phyloP scores from a whole-genome alignment of 2,113 vertebrate species.

The Xenopus laevis region DNA sequence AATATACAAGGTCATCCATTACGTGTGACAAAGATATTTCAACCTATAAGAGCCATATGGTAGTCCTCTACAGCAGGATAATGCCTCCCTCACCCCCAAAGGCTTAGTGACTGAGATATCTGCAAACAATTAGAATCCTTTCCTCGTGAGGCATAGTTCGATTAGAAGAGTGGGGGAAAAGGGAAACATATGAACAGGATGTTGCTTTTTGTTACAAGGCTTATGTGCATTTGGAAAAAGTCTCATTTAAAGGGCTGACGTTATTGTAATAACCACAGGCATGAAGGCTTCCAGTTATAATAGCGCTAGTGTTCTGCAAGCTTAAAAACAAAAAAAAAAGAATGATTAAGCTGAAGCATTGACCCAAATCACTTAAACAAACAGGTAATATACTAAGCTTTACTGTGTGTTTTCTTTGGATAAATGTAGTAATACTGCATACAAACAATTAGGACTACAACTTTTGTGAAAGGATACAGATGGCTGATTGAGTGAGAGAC shows the following conservation, averaged over 20 bases:
- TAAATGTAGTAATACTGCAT: too few species aligned
- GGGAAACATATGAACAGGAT: conserved; percentile 75
- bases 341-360: too few species aligned
- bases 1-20: neutral
- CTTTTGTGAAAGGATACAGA: too few species aligned
- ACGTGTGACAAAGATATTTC: conserved; percentile 1
- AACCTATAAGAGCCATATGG: neutral
- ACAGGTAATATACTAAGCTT: too few species aligned
- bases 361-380: too few species aligned
- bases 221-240: conserved; percentile 19
- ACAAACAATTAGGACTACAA: too few species aligned
- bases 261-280: neutral
- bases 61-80: neutral
- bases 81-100: neutral
- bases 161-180: conserved; percentile 50
- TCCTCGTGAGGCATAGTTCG: conserved; percentile 50
- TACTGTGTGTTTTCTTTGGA: too few species aligned
- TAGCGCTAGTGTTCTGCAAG: too few species aligned
- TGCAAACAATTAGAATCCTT: conserved; percentile 46
- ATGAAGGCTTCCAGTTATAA: too few species aligned
- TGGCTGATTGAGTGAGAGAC: too few species aligned
- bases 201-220: conserved; percentile 50
- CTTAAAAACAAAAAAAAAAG: too few species aligned
- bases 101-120: conserved; percentile 21
- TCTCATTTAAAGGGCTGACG: neutral